A percentile compares a stretch with the other conserved stretches of the same genome.
These are phyloP conservation scores for Vandiemenella viatica DNA, from an alignment of 2,888 invertebrate species.

Conservation along the genomic window DNA sequence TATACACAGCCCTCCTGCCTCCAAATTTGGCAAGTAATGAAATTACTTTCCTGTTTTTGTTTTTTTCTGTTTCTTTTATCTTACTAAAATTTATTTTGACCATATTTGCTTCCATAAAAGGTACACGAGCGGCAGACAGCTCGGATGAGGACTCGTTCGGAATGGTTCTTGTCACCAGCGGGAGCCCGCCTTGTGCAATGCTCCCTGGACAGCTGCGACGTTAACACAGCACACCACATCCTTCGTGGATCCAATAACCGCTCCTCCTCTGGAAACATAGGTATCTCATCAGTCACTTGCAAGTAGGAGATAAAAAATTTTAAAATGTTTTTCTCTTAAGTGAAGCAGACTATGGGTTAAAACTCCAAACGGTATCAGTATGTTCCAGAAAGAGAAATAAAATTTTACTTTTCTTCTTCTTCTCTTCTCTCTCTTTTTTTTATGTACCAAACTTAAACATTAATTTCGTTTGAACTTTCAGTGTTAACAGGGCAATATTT, in stretches of 20 bases:
- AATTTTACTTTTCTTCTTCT: too few relatives aligned
- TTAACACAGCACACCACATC: conserved; percentile 30
- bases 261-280: conserved; percentile 42
- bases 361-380: too few relatives aligned
- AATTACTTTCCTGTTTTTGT: background rate
- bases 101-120: conserved; percentile 30
- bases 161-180: conserved; percentile 83
- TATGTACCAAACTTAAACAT: too few relatives aligned
- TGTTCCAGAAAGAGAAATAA: too few relatives aligned
- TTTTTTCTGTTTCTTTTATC: background rate
- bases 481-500: too few relatives aligned
- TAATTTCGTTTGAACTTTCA: too few relatives aligned
- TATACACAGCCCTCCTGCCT: too few relatives aligned
- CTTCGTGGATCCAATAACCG: conserved; percentile 32
- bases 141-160: conserved; percentile 89
- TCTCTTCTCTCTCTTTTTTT: too few relatives aligned
- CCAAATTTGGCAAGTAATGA: too few relatives aligned
- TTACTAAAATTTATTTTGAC: background rate
- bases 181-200: conserved; percentile 30
- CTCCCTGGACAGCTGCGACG: conserved; percentile 31
- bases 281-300: conserved; percentile 35
- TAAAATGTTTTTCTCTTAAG: too few relatives aligned
- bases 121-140: conserved; percentile 93
- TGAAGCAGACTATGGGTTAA: too few relatives aligned
- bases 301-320: too few relatives aligned